These are phyloP conservation scores for Chondrilla cf. caribensis DNA, from an alignment of 37 sponge, comb jelly and placozoan species.

Conservation along the genomic window DNA sequence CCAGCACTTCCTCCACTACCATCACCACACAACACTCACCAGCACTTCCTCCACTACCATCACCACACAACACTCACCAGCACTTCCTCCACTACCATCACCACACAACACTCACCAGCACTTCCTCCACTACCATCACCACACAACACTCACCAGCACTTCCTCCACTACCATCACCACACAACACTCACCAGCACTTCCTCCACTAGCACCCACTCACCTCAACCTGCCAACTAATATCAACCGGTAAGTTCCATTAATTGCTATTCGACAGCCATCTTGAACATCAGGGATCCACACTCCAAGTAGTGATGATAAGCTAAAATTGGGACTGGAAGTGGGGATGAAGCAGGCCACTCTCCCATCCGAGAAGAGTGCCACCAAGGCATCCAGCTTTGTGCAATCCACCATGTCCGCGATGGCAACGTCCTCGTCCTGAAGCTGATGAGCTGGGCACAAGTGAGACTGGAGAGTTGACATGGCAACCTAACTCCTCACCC, in stretches of 20 bases:
- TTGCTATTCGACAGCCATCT: conserved; percentile 45
- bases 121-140: too few species aligned
- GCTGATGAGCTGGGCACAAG: conserved; percentile 8
- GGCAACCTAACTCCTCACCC: neutral
- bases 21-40: too few species aligned
- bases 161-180: too few species aligned
- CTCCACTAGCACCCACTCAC: conserved; percentile 25
- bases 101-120: too few species aligned
- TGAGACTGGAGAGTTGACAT: neutral
- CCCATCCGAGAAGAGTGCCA: conserved; percentile 54
- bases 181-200: too few species aligned
- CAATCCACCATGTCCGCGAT: conserved; percentile 13
- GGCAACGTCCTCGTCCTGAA: neutral
- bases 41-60: too few species aligned
- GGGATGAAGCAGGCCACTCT: conserved; percentile 53
- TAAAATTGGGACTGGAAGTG: neutral
- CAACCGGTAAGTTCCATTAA: conserved; percentile 55
- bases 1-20: too few species aligned
- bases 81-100: too few species aligned
- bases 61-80: too few species aligned
- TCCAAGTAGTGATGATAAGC: conserved; percentile 37
- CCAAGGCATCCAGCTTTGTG: conserved; percentile 46
- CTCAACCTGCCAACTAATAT: conserved; percentile 53
- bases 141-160: too few species aligned
- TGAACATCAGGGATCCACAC: conserved; percentile 59